Conservation (phyloP, 2,113 vertebrate species). For the Stigmatopora nigra region DNA sequence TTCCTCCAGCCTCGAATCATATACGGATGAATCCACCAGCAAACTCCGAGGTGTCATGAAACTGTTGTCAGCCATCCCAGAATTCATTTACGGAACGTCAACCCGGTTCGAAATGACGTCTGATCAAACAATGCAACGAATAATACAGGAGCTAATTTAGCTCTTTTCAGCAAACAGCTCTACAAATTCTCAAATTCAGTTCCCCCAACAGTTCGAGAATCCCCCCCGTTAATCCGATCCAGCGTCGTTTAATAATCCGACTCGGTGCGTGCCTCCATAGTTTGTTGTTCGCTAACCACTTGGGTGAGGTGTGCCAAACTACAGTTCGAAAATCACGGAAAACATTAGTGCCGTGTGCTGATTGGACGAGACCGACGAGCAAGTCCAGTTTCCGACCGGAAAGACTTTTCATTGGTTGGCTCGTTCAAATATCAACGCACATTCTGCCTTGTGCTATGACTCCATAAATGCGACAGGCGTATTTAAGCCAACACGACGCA, state of each 20-base stretch:
- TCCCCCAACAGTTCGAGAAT: constrained; percentile 6
- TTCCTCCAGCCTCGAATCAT: constrained; percentile 82
- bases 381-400: neutral
- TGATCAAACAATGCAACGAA: neutral
- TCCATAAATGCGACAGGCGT: neutral
- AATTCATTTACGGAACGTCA: neutral
- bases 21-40: constrained; percentile 83
- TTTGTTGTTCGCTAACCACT: constrained; percentile 31
- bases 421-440: constrained; percentile 57
- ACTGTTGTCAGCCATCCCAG: constrained; percentile 83
- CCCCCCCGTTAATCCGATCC: constrained; percentile 7
- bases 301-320: neutral
- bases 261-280: neutral
- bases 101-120: neutral
- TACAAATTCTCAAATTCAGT: constrained; percentile 10
- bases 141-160: constrained; percentile 26
- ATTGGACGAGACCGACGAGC: constrained; percentile 52
- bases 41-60: constrained; percentile 71
- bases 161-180: constrained; percentile 23
- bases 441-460: too few relatives aligned
- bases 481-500: neutral
- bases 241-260: neutral
- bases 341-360: constrained; percentile 28
- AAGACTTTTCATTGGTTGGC: constrained; percentile 58
- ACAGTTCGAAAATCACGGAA: constrained; percentile 69